phyloP scores from a whole-genome alignment of 2,888 invertebrate genomes.

The Drosophila macrothrix region DNA sequence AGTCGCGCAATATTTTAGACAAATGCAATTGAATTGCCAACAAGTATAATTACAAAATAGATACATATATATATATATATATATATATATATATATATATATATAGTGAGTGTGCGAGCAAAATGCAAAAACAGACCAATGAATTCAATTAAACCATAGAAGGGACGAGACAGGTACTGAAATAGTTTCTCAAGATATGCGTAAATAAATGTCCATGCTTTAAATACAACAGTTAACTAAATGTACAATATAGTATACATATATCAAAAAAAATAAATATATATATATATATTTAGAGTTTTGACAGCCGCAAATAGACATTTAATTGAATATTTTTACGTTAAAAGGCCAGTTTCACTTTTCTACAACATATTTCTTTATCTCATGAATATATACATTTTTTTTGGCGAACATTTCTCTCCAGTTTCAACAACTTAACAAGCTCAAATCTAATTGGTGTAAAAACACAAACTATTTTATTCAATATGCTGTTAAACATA shows the following conservation, averaged over 20 bases:
- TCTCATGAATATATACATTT: background rate
- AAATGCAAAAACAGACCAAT: constrained; percentile 27
- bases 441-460: constrained; percentile 46
- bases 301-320: constrained; percentile 20
- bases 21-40: constrained; percentile 58
- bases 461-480: constrained; percentile 30
- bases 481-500: constrained; percentile 50
- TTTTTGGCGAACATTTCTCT: constrained; percentile 1
- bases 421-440: constrained; percentile 14
- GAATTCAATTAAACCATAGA: constrained; percentile 60
- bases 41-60: constrained; percentile 17
- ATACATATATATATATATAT: constrained; percentile 5
- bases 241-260: constrained; percentile 65
- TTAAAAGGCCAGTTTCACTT: constrained; percentile 7
- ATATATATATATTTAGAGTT: constrained; percentile 13
- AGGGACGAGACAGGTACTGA: constrained; percentile 17
- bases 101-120: background rate
- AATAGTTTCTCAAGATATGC: constrained; percentile 12
- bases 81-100: constrained; percentile 4
- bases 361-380: constrained; percentile 18
- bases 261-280: constrained; percentile 15
- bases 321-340: constrained; percentile 13
- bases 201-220: constrained; percentile 70
- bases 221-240: constrained; percentile 74
- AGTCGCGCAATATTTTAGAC: constrained; percentile 47